Evolutionary conservation across 2,888 invertebrate species (phyloP), one percentile per base, ranked within the genome.

Genomic region (Polylopha cassiicola): DNA sequence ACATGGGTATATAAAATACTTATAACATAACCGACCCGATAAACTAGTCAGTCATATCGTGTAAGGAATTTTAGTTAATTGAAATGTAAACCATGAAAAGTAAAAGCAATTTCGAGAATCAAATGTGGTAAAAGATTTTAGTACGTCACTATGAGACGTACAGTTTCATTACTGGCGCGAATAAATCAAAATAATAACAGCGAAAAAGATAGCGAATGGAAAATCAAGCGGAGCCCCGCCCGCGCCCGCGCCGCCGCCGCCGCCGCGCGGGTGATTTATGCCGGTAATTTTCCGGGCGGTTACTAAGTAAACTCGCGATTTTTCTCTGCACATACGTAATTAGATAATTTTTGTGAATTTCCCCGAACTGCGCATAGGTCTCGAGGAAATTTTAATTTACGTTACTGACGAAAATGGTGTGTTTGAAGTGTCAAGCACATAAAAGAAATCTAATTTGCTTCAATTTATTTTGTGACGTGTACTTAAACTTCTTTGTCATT

Each of bases 111-210:
- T 66, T 65, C 56, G 47, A 55, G 53, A 61, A 71, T 73, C 69
- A 70, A 71, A 73, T 71, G 65, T 58, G 53, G 51, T 50, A 56
- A 65, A 63, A 70, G 65, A 68, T 74, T 68, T 65, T 65, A 63
- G 67, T 66, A 73, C 72, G 72, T 78, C 76, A 75, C 74, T 73
- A 62, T 61, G 73, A 69, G 74, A 76, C 80, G 80, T 74, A 77
- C 76, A 70, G 76, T 78, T 82, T 82, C 81, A 81, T 81, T 82
- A 82, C 74, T 70, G 60, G 61, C 56, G 58, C 72, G 72, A 76
- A 80, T 84, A 84, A 82, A 84, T 84, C 84, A 84, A 82, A 84
- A 81, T 82, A 82, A 81, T 81, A 76, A 76, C 63, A 65, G 74
- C 73, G 77, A 66, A 73, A 74, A 75, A 82, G 81, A 82, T 80